phyloP scores from a whole-genome alignment of 30 jellyfish, hydroid and myxozoan genomes.

The Aurelia sp. region DNA sequence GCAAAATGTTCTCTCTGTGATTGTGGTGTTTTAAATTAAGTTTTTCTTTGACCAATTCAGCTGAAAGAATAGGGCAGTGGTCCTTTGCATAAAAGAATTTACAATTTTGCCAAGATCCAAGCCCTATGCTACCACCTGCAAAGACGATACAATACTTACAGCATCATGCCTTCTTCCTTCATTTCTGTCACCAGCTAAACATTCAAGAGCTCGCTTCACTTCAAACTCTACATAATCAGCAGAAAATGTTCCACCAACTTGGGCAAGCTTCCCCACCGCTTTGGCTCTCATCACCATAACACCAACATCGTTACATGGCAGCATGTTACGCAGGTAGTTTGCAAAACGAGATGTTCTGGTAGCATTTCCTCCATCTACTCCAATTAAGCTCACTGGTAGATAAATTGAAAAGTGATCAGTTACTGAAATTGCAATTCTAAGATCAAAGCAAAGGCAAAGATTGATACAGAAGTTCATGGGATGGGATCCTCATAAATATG shows the following conservation, averaged over 20 bases:
- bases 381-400: conserved; percentile 77
- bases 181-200: conserved; percentile 85
- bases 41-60: no score
- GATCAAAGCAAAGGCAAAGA: no score
- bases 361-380: conserved; percentile 97
- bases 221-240: conserved; percentile 97
- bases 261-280: conserved; percentile 94
- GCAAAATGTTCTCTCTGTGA: no score
- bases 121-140: no score
- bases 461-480: no score
- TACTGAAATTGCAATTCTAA: no score
- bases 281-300: conserved; percentile 94
- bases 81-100: no score
- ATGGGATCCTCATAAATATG: no score
- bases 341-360: conserved; percentile 95
- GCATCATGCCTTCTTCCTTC: conserved; percentile 98
- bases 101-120: no score
- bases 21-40: no score
- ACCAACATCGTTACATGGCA: conserved; percentile 89
- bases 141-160: conserved; percentile 36
- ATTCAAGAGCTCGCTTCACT: conserved; percentile 88
- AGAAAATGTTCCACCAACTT: conserved; percentile 94
- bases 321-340: conserved; percentile 88
- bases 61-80: no score
- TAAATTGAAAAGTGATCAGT: neutral